These are phyloP conservation scores for Oxyruncus cristatus DNA, from an alignment of 2,113 vertebrate species.

Conservation along the genomic window DNA sequence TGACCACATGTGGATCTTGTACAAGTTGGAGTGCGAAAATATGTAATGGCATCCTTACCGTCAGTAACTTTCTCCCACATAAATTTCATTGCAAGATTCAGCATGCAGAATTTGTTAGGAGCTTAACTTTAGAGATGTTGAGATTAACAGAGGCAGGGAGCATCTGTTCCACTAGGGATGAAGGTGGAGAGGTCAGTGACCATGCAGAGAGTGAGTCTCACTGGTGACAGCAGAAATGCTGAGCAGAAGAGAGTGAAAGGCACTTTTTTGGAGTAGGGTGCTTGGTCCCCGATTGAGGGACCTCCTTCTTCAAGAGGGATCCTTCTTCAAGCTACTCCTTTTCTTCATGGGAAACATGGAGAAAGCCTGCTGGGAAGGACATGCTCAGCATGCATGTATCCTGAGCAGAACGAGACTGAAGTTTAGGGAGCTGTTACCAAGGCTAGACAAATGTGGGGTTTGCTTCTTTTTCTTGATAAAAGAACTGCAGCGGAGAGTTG, in stretches of 20 bases:
- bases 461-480: neutral
- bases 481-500: neutral
- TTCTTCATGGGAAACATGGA: accelerated
- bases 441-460: neutral
- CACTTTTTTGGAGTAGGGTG: neutral
- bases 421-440: neutral
- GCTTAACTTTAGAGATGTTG: neutral
- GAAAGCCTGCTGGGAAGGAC: neutral
- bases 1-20: neutral
- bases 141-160: neutral
- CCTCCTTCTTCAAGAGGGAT: neutral
- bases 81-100: neutral
- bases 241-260: neutral
- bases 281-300: neutral
- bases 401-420: neutral
- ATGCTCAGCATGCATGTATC: accelerated
- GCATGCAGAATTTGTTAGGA: neutral
- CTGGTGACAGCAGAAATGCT: neutral
- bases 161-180: accelerated
- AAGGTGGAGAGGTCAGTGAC: neutral
- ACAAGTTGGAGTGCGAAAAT: neutral
- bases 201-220: accelerated
- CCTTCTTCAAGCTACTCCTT: neutral
- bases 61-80: neutral
- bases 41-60: accelerated